These are phyloP conservation scores for Idris sp. DNA, from an alignment of 1,140 invertebrate species.

Conservation along the genomic window DNA sequence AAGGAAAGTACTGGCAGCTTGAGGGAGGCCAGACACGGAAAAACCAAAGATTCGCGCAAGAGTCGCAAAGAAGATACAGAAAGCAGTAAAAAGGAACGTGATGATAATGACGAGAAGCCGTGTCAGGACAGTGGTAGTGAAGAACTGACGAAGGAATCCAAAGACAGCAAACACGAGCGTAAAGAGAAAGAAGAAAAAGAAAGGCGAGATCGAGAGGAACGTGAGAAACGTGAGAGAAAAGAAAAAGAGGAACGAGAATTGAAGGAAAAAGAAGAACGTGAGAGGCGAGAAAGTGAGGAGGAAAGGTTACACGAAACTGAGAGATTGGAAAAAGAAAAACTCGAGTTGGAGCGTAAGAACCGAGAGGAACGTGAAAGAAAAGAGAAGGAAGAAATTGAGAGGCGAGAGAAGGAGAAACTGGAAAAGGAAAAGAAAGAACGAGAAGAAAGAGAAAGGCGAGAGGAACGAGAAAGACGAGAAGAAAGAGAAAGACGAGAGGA, in stretches of 20 bases:
- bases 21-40: conserved; percentile 68
- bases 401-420: conserved; percentile 58
- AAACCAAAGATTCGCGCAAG: conserved; percentile 67
- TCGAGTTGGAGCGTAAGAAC: conserved; percentile 69
- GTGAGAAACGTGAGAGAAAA: conserved; percentile 50
- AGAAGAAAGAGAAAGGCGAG: conserved; percentile 51
- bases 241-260: conserved; percentile 70
- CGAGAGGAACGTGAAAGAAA: conserved; percentile 71
- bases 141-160: conserved; percentile 53
- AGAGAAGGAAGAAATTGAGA: conserved; percentile 34
- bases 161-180: conserved; percentile 71
- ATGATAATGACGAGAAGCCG: conserved; percentile 45
- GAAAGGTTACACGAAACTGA: conserved; percentile 68
- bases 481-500: conserved; percentile 69
- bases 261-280: conserved; percentile 68
- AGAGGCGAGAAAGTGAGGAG: conserved; percentile 67
- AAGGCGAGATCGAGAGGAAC: conserved; percentile 45
- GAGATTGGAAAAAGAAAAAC: conserved; percentile 66
- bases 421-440: conserved; percentile 69
- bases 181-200: conserved; percentile 69
- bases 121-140: conserved; percentile 12
- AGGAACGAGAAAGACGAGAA: conserved; percentile 23
- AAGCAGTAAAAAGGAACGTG: conserved; percentile 31
- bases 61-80: conserved; percentile 69
- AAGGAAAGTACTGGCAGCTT: conserved; percentile 65